Evolutionary conservation across 2,797 vertebrate genomes (phyloP).

Genomic region (Microchirus variegatus): DNA sequence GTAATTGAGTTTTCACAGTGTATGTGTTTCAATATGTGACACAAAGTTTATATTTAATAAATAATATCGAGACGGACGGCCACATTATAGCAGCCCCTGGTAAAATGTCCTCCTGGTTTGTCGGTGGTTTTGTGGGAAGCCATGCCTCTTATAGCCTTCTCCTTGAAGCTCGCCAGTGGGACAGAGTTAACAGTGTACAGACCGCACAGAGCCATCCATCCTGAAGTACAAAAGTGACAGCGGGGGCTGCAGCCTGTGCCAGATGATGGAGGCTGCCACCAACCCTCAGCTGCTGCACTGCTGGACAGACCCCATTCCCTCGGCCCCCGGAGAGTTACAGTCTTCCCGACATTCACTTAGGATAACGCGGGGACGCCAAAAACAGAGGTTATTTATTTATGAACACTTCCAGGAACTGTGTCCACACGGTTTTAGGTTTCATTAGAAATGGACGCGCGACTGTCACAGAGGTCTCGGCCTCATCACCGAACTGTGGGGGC

Average conservation of each 20-base stretch:
- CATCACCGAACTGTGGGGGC: slow-evolving; percentile 40
- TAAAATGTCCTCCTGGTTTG: slow-evolving; percentile 36
- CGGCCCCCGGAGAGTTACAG: slow-evolving; percentile 66
- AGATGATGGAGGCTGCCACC: slow-evolving; percentile 77
- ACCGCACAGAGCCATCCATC: slow-evolving; percentile 70
- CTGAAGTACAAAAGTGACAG: slow-evolving; percentile 76
- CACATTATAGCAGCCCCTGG: slow-evolving; percentile 28
- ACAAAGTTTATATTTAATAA: slow-evolving; percentile 66
- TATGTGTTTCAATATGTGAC: slow-evolving; percentile 68
- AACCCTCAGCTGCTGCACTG: slow-evolving; percentile 55
- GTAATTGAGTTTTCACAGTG: slow-evolving; percentile 69
- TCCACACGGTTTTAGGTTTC: slow-evolving; percentile 71
- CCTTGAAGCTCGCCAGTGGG: slow-evolving; percentile 71
- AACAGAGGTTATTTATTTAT: slow-evolving; percentile 83
- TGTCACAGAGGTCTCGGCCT: slow-evolving; percentile 62
- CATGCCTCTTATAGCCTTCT: slow-evolving; percentile 57
- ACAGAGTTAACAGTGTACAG: slow-evolving; percentile 68
- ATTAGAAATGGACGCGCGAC: slow-evolving; percentile 63
- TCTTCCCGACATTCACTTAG: slow-evolving; percentile 78
- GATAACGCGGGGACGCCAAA: slow-evolving; percentile 75
- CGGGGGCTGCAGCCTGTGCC: slow-evolving; percentile 56
- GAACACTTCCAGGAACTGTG: slow-evolving; percentile 77
- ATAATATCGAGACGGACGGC: slow-evolving; percentile 69
- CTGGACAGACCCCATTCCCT: slow-evolving; percentile 65
- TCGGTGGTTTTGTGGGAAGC: slow-evolving; percentile 36